Base-by-base conservation (phyloP, 35 echinoderm and acorn worm genomes). In the Amphiura filiformis region DNA sequence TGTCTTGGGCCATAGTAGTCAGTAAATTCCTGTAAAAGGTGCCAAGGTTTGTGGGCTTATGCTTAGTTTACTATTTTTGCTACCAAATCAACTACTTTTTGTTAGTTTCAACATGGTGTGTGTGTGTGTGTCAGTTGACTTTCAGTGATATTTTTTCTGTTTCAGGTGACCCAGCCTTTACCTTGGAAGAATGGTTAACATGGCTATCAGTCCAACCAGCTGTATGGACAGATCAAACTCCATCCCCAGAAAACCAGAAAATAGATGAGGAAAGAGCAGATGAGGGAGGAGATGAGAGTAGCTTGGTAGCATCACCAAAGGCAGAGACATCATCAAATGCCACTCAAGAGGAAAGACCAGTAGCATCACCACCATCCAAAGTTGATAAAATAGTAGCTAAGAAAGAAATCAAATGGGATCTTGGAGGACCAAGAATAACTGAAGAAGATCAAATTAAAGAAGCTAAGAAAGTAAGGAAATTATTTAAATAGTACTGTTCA, bases 391-490 rank as follows among this genome's bases (percentile, higher is more conserved):
- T 26, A 4, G 82, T 75, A 5, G 85, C 79, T 38, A 91, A 91
- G 89, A 87, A 78, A 56, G 89, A 85, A 44, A 91, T 91, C 41
- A 91, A 91, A 57, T 91, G 89, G 89, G 76, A 91, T 40, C 36
- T 91, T 31, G 44, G 76, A 41, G 44, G 76, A 41, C 77, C 57
- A 13, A 78, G 76, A 44, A 78, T 91, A 23, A 85, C 65, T 5
- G 35, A 52, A 12, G 89, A 91, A 38, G 70, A 91, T 20, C 81
- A 91, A 77, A 76, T 91, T 65, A 91, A 80, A 84, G 89, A 91
- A 79, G 76, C 82, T 37, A 84, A 84, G 35, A 91, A 84, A 82
- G 89, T 85, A 39, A 80, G 34, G 4, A 23, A 17, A 47, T 47
- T 47, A 9, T 9, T 47, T 47, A 47, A 17, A 4, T 9, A 17